Conservation (phyloP, 2,888 invertebrate species). For the Polia nebulosa region DNA sequence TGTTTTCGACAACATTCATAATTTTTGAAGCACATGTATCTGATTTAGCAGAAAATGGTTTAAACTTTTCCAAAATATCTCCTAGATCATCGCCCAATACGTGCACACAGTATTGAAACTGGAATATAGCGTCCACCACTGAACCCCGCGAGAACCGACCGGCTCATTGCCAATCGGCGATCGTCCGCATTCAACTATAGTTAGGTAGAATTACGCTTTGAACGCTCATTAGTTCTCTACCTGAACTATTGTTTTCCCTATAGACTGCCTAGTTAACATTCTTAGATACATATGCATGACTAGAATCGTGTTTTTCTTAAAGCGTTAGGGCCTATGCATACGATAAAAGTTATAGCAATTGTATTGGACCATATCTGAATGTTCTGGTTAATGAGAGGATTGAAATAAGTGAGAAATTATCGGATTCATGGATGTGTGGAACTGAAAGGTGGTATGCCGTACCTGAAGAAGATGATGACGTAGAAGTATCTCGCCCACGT, state of each 20-base stretch:
- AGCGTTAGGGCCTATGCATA: too few relatives aligned
- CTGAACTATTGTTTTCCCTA: constrained; percentile 46
- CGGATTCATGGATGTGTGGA: too few relatives aligned
- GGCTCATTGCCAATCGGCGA: constrained; percentile 63
- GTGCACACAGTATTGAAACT: constrained; percentile 22
- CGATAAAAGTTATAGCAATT: too few relatives aligned
- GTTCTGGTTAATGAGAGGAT: too few relatives aligned
- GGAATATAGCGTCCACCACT: constrained; percentile 8
- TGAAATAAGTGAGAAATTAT: too few relatives aligned
- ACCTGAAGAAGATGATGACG: too few relatives aligned
- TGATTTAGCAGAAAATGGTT: too few relatives aligned
- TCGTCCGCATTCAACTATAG: constrained; percentile 48
- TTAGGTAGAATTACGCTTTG: constrained; percentile 47
- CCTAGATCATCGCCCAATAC: constrained; percentile 18
- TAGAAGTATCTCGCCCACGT: too few relatives aligned
- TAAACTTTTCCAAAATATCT: not conserved
- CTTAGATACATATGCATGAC: constrained; percentile 17
- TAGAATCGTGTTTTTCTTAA: constrained; percentile 4
- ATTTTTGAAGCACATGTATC: too few relatives aligned
- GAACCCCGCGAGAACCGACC: constrained; percentile 55
- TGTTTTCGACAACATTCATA: too few relatives aligned
- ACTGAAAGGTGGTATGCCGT: too few relatives aligned
- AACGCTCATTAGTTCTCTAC: constrained; percentile 53
- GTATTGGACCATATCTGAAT: too few relatives aligned
- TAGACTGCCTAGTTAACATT: constrained; percentile 29